Evolutionary conservation across 2,113 vertebrate genomes (phyloP).

Genomic region (Enhydra lutris): DNA sequence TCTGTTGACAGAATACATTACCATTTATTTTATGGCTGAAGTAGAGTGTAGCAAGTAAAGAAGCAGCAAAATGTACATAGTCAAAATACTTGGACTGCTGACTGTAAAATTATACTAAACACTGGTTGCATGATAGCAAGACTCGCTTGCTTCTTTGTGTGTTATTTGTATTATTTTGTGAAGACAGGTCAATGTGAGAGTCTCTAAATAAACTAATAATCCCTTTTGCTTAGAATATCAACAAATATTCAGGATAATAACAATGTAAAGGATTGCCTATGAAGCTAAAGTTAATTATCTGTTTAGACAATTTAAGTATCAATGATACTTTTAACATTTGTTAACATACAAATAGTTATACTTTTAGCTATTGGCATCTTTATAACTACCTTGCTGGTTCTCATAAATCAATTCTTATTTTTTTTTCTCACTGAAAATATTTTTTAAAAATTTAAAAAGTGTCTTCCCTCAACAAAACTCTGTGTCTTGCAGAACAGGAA

Average conservation of each 20-base stretch:
- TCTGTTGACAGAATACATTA: conserved; percentile 78
- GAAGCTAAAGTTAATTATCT: conserved; percentile 59
- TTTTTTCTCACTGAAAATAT: not conserved
- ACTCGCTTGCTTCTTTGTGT: not conserved
- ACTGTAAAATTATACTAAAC: conserved; percentile 56
- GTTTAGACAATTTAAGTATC: conserved; percentile 63
- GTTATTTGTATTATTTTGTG: not conserved
- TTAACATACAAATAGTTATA: not conserved
- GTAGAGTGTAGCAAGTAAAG: conserved; percentile 60
- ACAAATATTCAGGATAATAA: conserved; percentile 62
- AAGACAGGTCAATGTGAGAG: conserved; percentile 56
- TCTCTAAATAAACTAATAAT: conserved; percentile 66
- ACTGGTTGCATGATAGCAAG: not conserved
- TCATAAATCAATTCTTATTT: not conserved
- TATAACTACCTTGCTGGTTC: not conserved
- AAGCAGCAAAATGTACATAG: not conserved
- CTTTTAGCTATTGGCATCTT: not conserved
- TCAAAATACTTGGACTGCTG: conserved; percentile 54
- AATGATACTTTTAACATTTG: conserved; percentile 40
- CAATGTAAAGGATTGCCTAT: conserved; percentile 32
- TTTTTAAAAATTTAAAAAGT: not conserved
- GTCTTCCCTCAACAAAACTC: not conserved
- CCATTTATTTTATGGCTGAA: conserved; percentile 73
- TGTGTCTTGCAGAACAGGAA: not conserved
- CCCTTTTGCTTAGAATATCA: conserved; percentile 48